Conservation (phyloP, 2,888 invertebrate species). For the Melieria picta region DNA sequence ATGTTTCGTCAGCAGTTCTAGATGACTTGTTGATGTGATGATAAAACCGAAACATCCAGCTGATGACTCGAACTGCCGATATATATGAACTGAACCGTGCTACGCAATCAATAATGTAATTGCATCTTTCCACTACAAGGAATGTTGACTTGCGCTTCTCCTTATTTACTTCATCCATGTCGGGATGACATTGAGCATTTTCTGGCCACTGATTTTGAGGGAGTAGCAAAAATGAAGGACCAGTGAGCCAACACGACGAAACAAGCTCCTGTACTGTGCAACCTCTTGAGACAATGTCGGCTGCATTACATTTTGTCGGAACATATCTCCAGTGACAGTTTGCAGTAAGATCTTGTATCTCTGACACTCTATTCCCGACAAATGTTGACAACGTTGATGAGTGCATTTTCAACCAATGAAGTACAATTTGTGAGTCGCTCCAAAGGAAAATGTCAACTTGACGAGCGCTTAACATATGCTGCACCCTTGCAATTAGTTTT, state of each 20-base stretch:
- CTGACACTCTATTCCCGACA: constrained; percentile 41
- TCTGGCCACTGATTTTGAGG: constrained; percentile 7
- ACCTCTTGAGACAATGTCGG: constrained; percentile 23
- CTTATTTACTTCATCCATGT: too few species aligned
- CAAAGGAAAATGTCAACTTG: not conserved
- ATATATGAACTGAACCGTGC: constrained; percentile 13
- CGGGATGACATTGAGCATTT: not conserved
- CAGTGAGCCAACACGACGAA: constrained; percentile 20
- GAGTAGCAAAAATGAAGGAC: constrained; percentile 14
- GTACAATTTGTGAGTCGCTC: constrained; percentile 11
- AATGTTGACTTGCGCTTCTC: too few species aligned
- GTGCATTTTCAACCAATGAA: constrained; percentile 37
- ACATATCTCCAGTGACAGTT: too few species aligned
- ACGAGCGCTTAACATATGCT: not conserved
- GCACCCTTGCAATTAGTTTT: not conserved
- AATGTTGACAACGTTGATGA: constrained; percentile 38
- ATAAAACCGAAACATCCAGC: constrained; percentile 29
- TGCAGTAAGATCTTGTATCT: too few species aligned
- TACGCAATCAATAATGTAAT: constrained; percentile 10
- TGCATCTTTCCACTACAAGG: too few species aligned
- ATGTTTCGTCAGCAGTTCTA: not conserved
- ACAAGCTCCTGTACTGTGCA: constrained; percentile 25
- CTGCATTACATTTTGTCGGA: constrained; percentile 20
- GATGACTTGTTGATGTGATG: not conserved
- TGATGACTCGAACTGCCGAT: constrained; percentile 21